A percentile compares a stretch with the other conserved stretches of the same genome.
Conservation (phyloP, 2,113 vertebrate genomes). For the Chloroceryle aenea region DNA sequence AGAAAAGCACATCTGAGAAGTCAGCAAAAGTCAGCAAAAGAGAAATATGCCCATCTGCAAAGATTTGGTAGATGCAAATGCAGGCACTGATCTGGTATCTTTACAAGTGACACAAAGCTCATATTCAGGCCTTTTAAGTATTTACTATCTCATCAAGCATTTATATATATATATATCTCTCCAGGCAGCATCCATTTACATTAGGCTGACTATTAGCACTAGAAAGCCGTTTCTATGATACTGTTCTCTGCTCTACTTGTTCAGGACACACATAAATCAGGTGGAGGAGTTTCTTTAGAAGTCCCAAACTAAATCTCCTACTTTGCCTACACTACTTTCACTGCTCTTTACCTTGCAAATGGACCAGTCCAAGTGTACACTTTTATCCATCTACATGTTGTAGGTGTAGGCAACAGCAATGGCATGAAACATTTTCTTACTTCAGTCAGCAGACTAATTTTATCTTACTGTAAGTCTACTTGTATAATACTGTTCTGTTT, state of each 20-base stretch:
- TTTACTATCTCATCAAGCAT: neutral
- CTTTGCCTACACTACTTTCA: neutral
- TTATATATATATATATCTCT: neutral
- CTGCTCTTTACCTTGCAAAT: neutral
- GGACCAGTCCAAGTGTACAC: accelerated
- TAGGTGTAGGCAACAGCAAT: neutral
- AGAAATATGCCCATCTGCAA: neutral
- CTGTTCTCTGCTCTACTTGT: neutral
- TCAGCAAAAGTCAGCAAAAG: neutral
- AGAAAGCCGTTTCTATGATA: neutral
- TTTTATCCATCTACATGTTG: neutral
- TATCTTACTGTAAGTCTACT: neutral
- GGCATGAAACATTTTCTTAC: no score
- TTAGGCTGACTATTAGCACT: neutral
- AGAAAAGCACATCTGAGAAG: constrained; percentile 27
- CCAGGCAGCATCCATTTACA: neutral
- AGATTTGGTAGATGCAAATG: neutral
- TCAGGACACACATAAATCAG: neutral
- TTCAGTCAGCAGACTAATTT: neutral
- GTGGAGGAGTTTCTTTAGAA: neutral
- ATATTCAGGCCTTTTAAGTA: neutral
- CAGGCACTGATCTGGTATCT: neutral
- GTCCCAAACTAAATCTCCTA: neutral
- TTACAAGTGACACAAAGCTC: neutral
- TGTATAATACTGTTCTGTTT: neutral